Conservation (phyloP, 2,797 vertebrate genomes). For the Lagodon rhomboides region DNA sequence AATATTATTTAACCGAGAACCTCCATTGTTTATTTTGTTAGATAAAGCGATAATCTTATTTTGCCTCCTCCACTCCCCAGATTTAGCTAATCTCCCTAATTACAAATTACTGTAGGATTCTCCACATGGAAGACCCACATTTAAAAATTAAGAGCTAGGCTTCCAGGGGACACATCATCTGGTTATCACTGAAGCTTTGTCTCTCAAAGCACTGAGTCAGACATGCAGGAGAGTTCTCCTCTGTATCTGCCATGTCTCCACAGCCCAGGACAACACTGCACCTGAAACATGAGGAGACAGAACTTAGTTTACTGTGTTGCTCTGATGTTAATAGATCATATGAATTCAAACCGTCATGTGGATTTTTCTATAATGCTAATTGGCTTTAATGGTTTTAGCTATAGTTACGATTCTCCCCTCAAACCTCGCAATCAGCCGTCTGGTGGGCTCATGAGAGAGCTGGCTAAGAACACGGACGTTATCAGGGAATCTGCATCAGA, state of each 20-base stretch:
- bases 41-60: conserved; percentile 87
- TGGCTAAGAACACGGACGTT: too few relatives aligned
- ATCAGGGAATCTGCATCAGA: too few relatives aligned
- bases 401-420: conserved; percentile 12
- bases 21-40: conserved; percentile 85
- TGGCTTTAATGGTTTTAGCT: conserved; percentile 4
- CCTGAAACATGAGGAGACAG: not conserved
- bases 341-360: conserved; percentile 6
- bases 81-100: conserved; percentile 90
- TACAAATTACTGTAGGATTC: conserved; percentile 88
- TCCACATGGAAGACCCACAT: conserved; percentile 85
- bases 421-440: conserved; percentile 3
- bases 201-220: conserved; percentile 79
- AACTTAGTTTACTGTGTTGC: conserved; percentile 11
- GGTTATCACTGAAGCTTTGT: conserved; percentile 79
- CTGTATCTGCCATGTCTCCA: conserved; percentile 10
- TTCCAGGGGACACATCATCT: conserved; percentile 86
- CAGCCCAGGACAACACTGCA: not conserved
- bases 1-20: conserved; percentile 84
- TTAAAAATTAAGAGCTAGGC: conserved; percentile 87
- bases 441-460: not conserved
- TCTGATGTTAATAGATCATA: conserved; percentile 14
- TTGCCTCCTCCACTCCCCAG: conserved; percentile 82
- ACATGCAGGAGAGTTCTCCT: conserved; percentile 81
- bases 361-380: not conserved